phyloP scores from a whole-genome alignment of 2,888 invertebrate genomes.

The Drosophila paramelanica region DNA sequence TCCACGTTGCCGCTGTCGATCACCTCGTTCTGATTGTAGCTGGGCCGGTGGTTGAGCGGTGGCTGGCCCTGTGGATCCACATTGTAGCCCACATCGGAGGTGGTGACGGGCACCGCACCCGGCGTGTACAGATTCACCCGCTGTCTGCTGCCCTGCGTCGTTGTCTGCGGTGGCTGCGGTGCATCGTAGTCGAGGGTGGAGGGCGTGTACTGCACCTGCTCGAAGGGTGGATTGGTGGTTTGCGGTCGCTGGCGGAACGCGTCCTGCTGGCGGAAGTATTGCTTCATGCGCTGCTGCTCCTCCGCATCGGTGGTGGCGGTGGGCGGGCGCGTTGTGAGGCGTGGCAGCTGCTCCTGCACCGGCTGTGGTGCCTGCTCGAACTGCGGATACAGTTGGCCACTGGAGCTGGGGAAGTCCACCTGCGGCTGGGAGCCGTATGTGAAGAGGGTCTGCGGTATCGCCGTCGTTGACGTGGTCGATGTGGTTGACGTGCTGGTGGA shows the following conservation, averaged over 20 bases:
- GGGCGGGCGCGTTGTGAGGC: conserved; percentile 76
- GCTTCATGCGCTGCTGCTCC: conserved; percentile 84
- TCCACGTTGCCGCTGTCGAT: conserved; percentile 84
- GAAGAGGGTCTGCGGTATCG: conserved; percentile 73
- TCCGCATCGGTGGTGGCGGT: conserved; percentile 64
- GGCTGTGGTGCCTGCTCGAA: conserved; percentile 47
- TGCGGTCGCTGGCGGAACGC: conserved; percentile 83
- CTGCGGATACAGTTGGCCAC: conserved; percentile 81
- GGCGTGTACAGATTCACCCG: conserved; percentile 82
- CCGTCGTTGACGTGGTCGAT: conserved; percentile 84
- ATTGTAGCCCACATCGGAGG: conserved; percentile 75
- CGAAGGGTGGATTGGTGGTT: conserved; percentile 74
- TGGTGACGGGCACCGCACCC: conserved; percentile 68
- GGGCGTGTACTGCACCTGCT: conserved; percentile 82
- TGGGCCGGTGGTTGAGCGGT: conserved; percentile 79
- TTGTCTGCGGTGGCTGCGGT: conserved; percentile 53
- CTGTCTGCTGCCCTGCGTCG: conserved; percentile 72
- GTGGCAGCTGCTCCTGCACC: conserved; percentile 61
- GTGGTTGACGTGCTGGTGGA: conserved; percentile 85
- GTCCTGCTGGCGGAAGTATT: conserved; percentile 84
- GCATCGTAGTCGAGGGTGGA: conserved; percentile 75
- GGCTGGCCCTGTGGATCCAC: conserved; percentile 56
- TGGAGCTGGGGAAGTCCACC: conserved; percentile 79
- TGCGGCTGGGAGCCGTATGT: conserved; percentile 79
- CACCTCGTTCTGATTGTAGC: conserved; percentile 81